Base-by-base conservation (phyloP, 2,888 invertebrate genomes). In the Trachelus tabidus region DNA sequence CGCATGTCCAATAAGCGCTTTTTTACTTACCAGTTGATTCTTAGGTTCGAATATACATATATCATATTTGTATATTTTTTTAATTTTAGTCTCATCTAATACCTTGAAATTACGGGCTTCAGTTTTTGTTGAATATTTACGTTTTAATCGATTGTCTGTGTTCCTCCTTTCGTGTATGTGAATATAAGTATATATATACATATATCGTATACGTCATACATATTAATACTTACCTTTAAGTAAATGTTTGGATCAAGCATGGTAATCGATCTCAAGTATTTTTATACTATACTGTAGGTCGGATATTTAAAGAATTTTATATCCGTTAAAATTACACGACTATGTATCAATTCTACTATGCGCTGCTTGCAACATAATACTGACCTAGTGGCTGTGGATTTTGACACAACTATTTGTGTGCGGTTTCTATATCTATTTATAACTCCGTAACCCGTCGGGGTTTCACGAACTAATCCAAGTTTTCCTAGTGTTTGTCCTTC, bases 381-480 rank as follows among this genome's bases (percentile, higher is more conserved):
- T 76, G 76, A 81, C 82, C 82, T 80, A 83, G 81, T 80, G 81
- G 81, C 81, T 84, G 83, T 83, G 80, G 81, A 86, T 83, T 83
- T 83, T 83, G 82, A 79, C 79, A 76, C 78, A 80, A 81, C 85
- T 87, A 88, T 88, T 87, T 85, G 82, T 86, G 84, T 77, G 76
- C 81, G 74, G 73, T 73, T 37, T 79, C 85, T 87, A 86, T 85
- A 85, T 83, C 86, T 86, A 86, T 56, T 56, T 56, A 56, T 56
- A 56, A 56, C 2, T 15, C 15, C 23, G 56, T 9, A 56, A 56
- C 56, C 3, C 15, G 56, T 56, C 9, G 56, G 23, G 56, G 23
- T 23, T 56, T 56, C 56, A 23, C 56, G 56, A 6, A 56, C 56
- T 56, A 56, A 56, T 56, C 23, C 9, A 15, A 23, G 9, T 56